Evolutionary conservation across 2,113 vertebrate species (phyloP), one percentile per base, ranked within the genome.

Genomic region (Pseudorhombus dupliciocellatus): DNA sequence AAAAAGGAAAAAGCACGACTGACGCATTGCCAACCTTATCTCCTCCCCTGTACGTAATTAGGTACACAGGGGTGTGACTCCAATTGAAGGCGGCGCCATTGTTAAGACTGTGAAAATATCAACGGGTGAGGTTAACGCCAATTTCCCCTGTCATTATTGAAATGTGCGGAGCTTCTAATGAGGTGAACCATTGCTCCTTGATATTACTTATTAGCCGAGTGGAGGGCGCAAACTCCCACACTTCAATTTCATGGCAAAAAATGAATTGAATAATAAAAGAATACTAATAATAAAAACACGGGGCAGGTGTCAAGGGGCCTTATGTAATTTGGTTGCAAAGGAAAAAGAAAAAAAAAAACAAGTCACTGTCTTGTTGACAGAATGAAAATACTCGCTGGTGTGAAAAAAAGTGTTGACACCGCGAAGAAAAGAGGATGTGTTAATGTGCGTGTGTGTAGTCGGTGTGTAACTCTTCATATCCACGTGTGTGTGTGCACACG

Each of bases 121-220:
- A 97, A 96, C 94, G 94, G 85, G 94, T 92, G 95, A 96, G 95
- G 96, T 96, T 97, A 97, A 96, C 94, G 95, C 95, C 94, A 96
- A 95, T 97, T 96, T 96, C 94, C 94, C 95, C 93, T 91, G 95
- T 95, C 94, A 96, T 97, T 97, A 98, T 98, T 98, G 96, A 96
- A 97, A 98, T 94, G 95, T 96, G 95, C 95, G 94, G 95, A 94
- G 94, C 94, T 94, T 95, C 94, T 98, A 98, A 98, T 97, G 96
- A 98, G 96, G 94, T 96, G 96, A 97, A 96, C 95, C 94, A 95
- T 90, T 95, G 95, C 96, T 96, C 95, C 95, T 95, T 95, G 96
- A 96, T 98, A 96, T 94, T 93, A 95, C 95, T 97, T 97, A 97
- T 98, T 97, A 98, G 95, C 94, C 88, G 93, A 95, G 92, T 93